A percentile compares a stretch with the other conserved stretches of the same genome.
Evolutionary conservation across 2,888 invertebrate genomes (phyloP).

Genomic region (Pachymerium ferrugineum): DNA sequence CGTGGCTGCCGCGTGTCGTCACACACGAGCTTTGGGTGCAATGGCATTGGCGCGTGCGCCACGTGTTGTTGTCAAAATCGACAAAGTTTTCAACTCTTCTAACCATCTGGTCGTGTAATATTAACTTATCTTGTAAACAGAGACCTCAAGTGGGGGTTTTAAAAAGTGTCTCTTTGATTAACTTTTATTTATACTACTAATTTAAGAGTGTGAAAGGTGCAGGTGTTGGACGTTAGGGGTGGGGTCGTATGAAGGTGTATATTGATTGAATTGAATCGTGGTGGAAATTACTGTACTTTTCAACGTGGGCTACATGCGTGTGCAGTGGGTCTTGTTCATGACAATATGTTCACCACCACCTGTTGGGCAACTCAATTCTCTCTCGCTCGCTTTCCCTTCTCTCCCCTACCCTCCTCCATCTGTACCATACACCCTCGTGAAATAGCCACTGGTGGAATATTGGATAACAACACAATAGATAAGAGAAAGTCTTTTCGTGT

Average conservation of each 20-base stretch:
- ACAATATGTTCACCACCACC: slow-evolving; percentile 1
- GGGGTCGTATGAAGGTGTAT: background rate
- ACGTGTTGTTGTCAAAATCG: background rate
- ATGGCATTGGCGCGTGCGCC: slow-evolving; percentile 13
- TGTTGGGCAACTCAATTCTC: slow-evolving; percentile 13
- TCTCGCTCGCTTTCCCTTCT: background rate
- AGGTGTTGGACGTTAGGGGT: background rate
- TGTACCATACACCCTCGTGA: background rate
- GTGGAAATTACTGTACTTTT: slow-evolving; percentile 8
- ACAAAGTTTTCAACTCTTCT: background rate
- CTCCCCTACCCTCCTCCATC: background rate
- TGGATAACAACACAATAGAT: background rate
- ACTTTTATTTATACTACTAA: background rate
- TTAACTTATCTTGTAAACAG: background rate
- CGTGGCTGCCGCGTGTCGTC: slow-evolving; percentile 8
- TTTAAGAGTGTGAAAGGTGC: background rate
- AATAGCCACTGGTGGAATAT: slow-evolving; percentile 13
- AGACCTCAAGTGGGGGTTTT: background rate
- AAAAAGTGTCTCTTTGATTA: too few species aligned
- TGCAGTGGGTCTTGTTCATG: background rate
- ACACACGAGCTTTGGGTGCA: background rate
- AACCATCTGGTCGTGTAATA: background rate
- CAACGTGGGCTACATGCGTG: background rate
- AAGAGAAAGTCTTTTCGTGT: background rate
- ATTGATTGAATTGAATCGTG: slow-evolving; percentile 1